Evolutionary conservation across 2,888 invertebrate species (phyloP).

Genomic region (Timema cristinae): DNA sequence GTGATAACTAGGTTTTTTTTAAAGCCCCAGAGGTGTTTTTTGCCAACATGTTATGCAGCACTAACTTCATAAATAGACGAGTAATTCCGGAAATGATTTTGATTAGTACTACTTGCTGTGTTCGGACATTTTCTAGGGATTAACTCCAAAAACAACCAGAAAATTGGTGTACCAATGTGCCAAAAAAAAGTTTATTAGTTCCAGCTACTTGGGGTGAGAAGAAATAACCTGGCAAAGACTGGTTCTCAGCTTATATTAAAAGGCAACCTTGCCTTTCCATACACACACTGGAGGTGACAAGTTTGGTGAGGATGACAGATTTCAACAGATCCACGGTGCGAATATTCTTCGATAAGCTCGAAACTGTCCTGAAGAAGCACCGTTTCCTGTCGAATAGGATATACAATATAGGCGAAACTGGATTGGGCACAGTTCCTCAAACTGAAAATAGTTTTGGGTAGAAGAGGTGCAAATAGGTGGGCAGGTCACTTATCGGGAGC

Average conservation of each 20-base stretch:
- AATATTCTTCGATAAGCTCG: constrained; percentile 32
- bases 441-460: constrained; percentile 40
- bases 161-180: constrained; percentile 32
- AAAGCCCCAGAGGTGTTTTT: too few relatives aligned
- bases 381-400: constrained; percentile 38
- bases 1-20: too few relatives aligned
- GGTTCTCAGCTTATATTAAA: constrained; percentile 29
- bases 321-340: constrained; percentile 27
- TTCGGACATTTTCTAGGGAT: constrained; percentile 26
- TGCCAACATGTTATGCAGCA: too few relatives aligned
- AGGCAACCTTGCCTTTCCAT: constrained; percentile 30
- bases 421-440: constrained; percentile 42
- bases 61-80: background rate
- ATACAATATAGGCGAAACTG: constrained; percentile 43
- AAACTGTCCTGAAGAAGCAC: constrained; percentile 32
- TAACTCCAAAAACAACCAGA: constrained; percentile 25
- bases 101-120: constrained; percentile 26
- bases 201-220: constrained; percentile 17
- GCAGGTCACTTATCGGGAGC: constrained; percentile 40
- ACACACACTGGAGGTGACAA: constrained; percentile 31
- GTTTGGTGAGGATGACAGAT: constrained; percentile 30
- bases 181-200: constrained; percentile 28
- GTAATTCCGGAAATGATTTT: constrained; percentile 29
- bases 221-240: constrained; percentile 28
- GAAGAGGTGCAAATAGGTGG: constrained; percentile 41